Conservation (phyloP, 2,797 vertebrate species). For the Tenualosa thibaudeaui region DNA sequence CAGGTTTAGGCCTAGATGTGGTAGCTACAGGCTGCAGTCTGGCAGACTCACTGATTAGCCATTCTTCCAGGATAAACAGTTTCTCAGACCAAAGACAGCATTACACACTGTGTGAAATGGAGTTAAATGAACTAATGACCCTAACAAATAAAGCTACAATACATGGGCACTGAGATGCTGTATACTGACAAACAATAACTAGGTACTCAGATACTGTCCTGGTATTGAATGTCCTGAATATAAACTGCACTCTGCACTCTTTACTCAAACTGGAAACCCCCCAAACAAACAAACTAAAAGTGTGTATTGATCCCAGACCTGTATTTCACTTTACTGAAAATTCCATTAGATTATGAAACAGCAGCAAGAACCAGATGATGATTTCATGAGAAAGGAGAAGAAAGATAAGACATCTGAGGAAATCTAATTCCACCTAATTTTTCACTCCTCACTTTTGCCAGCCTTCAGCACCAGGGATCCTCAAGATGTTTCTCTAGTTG, state of each 20-base stretch:
- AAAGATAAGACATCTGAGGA: background rate
- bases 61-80: background rate
- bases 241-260: no score
- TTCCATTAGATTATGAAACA: no score
- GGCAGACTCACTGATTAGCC: background rate
- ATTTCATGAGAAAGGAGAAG: no score
- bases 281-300: no score
- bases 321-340: no score
- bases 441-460: conserved; percentile 26
- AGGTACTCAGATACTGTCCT: background rate
- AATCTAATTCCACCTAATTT: conserved; percentile 36
- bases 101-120: background rate
- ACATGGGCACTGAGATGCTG: no score
- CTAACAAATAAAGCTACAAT: background rate
- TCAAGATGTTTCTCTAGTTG: background rate
- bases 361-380: no score
- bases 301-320: no score
- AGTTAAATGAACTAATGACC: background rate
- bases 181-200: no score
- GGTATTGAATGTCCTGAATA: background rate
- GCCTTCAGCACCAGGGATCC: conserved; percentile 15
- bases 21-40: background rate
- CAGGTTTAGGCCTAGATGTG: background rate
- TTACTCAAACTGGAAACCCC: no score
- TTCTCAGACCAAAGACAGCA: background rate